Base-by-base conservation (phyloP, 2,113 vertebrate genomes). In the Pseudolaguvia tuberculata region DNA sequence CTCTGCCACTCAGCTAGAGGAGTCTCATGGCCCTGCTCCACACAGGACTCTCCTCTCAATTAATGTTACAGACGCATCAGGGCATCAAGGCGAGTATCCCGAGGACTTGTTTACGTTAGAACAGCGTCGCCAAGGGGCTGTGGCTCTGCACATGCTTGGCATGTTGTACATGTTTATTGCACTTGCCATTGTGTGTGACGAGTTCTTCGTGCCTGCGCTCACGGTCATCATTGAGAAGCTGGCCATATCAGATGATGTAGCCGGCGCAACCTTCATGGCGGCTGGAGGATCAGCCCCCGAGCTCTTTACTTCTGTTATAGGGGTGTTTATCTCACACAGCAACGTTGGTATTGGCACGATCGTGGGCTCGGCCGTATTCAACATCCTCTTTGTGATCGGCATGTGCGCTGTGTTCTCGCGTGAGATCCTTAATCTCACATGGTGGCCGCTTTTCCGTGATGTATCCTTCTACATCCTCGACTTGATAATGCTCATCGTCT, bases 111-210 rank as follows among this genome's bases (percentile, higher is more conserved):
- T 99, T 83, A 90, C 82, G 72, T 88, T 95, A 3, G 85, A 89
- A 53, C 83, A 96, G n/a, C 88, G 95, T 76, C 92, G 94, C 74
- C 88, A 83, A 70, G 97, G 97, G 12, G 96, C 95, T 12, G 94
- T 98, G 55, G 70, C 92, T 52, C 92, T 99, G 56, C 95, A 99
- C 77, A 90, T 98, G 84, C 89, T 94, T 29, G 96, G 97, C 79
- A 99, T 99, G 97, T 90, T 99, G 85, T 99, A 99, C 86, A 99
- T 99, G 97, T 99, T 99, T 89, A 94, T 99, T 68, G 94, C 96
- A 79, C 92, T 99, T 87, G 97, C 96, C 82, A 95, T 99, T 51
- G 96, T 99, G 79, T 99, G 96, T 0, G 97, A 99, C 70, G 97
- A 99, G 82, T 98, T 98, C 88, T 99, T 99, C 73, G 97, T 99